phyloP scores from a whole-genome alignment of 2,797 vertebrate species.

The Alca torda region DNA sequence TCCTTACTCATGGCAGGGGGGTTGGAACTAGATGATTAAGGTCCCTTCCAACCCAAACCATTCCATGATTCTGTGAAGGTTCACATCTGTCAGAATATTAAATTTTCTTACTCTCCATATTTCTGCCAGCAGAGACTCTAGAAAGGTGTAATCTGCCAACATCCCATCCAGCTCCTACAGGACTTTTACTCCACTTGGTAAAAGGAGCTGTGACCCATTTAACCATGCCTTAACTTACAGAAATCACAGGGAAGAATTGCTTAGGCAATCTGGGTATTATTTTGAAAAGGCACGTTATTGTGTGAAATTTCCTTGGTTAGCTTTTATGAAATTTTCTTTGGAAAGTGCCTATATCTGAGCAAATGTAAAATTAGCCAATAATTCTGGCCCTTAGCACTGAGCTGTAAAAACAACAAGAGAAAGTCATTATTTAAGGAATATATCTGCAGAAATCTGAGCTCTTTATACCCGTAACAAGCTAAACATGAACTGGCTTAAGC shows the following conservation, averaged over 20 bases:
- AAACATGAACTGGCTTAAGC: background rate
- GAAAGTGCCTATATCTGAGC: background rate
- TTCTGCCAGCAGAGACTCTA: background rate
- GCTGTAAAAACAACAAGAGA: background rate
- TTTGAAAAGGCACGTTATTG: background rate
- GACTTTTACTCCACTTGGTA: background rate
- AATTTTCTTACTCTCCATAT: background rate
- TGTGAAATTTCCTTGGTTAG: background rate
- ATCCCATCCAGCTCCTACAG: background rate
- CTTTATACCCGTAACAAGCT: background rate
- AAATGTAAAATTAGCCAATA: background rate
- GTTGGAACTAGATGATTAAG: background rate
- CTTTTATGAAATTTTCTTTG: background rate
- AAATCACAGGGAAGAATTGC: background rate
- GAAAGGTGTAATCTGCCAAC: background rate
- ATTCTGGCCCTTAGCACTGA: background rate
- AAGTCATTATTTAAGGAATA: background rate
- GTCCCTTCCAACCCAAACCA: background rate
- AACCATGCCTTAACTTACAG: background rate
- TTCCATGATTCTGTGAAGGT: background rate
- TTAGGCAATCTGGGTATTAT: background rate
- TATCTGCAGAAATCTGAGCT: background rate
- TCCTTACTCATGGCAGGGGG: too few relatives aligned
- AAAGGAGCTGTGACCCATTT: background rate
- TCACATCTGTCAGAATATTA: accelerated